phyloP scores from a whole-genome alignment of 2,113 vertebrate species.

The Otocyon megalotis region DNA sequence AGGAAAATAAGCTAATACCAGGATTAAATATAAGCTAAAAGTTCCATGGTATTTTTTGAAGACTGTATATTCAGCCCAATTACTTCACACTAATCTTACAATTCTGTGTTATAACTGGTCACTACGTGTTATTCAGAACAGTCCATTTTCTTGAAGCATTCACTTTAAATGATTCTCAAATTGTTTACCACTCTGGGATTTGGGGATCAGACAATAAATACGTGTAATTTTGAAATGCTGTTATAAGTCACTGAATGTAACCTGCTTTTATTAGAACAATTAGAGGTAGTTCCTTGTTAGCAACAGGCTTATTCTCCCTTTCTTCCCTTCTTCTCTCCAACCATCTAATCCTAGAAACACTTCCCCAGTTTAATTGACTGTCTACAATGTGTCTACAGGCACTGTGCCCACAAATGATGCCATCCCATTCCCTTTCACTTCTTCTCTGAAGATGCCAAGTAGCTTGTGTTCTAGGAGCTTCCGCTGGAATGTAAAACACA shows the following conservation, averaged over 20 bases:
- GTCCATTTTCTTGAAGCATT: constrained; percentile 36
- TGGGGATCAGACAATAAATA: neutral
- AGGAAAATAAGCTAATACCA: constrained; percentile 46
- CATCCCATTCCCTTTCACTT: neutral
- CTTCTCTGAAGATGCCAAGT: constrained; percentile 57
- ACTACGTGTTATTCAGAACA: constrained; percentile 11
- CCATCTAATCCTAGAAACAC: constrained; percentile 59
- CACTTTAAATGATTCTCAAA: constrained; percentile 48
- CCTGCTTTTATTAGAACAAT: neutral
- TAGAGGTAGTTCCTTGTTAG: neutral
- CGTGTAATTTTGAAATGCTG: neutral
- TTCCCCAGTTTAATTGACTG: neutral
- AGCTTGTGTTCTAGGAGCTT: constrained; percentile 51
- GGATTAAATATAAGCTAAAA: constrained; percentile 37
- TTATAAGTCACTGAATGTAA: constrained; percentile 1
- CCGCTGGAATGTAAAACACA: constrained; percentile 24
- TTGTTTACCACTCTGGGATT: neutral
- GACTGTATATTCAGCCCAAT: neutral
- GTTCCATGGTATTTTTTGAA: constrained; percentile 25
- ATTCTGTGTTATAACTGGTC: neutral
- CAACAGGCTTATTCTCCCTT: neutral
- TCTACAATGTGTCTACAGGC: constrained; percentile 34
- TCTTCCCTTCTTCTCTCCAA: neutral
- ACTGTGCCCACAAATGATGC: constrained; percentile 27
- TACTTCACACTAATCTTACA: neutral